Conservation (phyloP, 1,140 invertebrate genomes). For the Aethina tumida region DNA sequence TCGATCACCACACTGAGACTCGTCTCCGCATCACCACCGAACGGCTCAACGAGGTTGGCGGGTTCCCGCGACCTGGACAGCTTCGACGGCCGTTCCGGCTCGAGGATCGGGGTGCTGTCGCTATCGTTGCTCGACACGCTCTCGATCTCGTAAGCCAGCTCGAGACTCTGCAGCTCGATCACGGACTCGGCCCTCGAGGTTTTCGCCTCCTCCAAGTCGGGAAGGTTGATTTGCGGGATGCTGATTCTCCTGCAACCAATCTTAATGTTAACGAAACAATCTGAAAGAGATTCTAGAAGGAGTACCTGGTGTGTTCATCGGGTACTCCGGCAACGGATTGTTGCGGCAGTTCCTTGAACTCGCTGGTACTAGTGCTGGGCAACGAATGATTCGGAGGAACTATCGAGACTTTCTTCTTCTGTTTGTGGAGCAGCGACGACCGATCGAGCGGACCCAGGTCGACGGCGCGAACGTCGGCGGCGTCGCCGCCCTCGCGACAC, state of each 20-base stretch:
- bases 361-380: constrained; percentile 29
- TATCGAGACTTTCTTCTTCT: constrained; percentile 35
- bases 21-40: constrained; percentile 21
- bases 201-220: constrained; percentile 27
- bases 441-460: constrained; percentile 24
- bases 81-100: constrained; percentile 24
- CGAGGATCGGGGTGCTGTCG: constrained; percentile 15
- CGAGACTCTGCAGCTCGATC: constrained; percentile 36
- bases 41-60: constrained; percentile 13
- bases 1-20: constrained; percentile 30
- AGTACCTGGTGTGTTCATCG: background rate
- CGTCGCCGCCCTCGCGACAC: constrained; percentile 11
- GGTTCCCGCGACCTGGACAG: constrained; percentile 32
- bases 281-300: background rate
- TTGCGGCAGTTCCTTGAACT: constrained; percentile 23
- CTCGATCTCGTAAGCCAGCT: constrained; percentile 34
- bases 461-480: constrained; percentile 13
- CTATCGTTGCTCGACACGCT: constrained; percentile 36
- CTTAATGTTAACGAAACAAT: background rate
- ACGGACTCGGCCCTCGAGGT: constrained; percentile 30
- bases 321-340: constrained; percentile 18
- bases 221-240: constrained; percentile 19
- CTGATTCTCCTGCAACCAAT: constrained; percentile 13
- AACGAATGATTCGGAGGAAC: constrained; percentile 29
- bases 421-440: constrained; percentile 19